Evolutionary conservation across 2,888 invertebrate genomes (phyloP), one percentile per base, ranked within the genome.

Genomic region (Enchytraeus crypticus): DNA sequence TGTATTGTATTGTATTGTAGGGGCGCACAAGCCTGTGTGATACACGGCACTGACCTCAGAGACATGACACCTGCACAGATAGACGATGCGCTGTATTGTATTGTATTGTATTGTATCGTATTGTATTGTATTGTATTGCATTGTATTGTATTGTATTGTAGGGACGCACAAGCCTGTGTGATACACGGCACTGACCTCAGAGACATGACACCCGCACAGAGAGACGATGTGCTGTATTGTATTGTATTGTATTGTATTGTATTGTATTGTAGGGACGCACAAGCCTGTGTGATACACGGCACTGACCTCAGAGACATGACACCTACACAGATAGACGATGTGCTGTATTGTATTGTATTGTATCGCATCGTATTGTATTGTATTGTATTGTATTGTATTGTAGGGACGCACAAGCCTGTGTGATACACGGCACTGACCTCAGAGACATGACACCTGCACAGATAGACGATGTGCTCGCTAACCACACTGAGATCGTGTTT

Each of bases 401-500:
- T 61, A 70, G 78, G 63, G 77, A 79, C 53, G 79, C 79, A 26
- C 74, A 76, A 63, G 80, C 80, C 51, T 75, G 76, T 64, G 79
- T 80, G 29, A 70, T 78, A 55, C 78, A 78, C 65, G 78, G 78
- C 33, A 70, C 72, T 47, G 77, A 92, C 80, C 85, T 95, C 71
- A 85, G 90, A 76, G 91, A 92, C 77, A 84, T 93, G 72, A 86
- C 87, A 68, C 85, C 87, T 55, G 90, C 90, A 87, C 51, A 81
- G 78, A 84, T 96, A 71, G 92, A 93, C 77, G 92, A 93, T 79
- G 90, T 95, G 74, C 84, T 96, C 70, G 87, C 88, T 83, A 82
- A 89, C 81, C 92, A 95, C 81, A 88, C 90, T 61, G 93, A 95
- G 83, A 95, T 95, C 78, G 93, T 95, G 73, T 93, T 93, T 83